Conservation (phyloP, 2,113 vertebrate genomes). For the Panthera leo region DNA sequence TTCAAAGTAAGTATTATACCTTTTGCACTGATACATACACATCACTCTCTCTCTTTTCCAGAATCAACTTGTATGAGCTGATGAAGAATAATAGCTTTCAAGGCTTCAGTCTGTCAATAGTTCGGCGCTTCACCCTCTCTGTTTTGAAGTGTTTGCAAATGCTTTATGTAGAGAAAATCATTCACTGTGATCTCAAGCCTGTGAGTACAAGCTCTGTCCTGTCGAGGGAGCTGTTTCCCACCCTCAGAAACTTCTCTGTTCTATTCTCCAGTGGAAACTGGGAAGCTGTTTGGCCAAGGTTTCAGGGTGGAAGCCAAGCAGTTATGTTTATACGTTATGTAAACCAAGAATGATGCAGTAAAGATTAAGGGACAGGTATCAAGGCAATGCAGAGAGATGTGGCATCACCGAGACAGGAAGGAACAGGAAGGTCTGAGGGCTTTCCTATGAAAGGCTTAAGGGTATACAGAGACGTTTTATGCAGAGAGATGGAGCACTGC, state of each 20-base stretch:
- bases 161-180: conserved; percentile 94
- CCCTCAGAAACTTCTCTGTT: background rate
- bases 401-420: background rate
- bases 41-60: conserved; percentile 74
- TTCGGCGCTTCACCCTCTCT: conserved; percentile 91
- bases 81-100: conserved; percentile 97
- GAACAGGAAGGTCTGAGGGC: background rate
- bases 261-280: background rate
- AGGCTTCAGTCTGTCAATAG: conserved; percentile 92
- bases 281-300: background rate
- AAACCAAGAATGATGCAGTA: background rate
- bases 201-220: conserved; percentile 81
- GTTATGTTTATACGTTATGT: background rate
- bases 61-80: conserved; percentile 94
- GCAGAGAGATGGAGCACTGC: background rate
- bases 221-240: background rate
- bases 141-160: conserved; percentile 95
- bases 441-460: background rate
- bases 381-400: background rate
- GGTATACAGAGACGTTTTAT: background rate
- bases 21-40: background rate
- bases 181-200: conserved; percentile 97
- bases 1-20: background rate
- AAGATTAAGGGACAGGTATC: background rate
- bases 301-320: background rate